Base-by-base conservation (phyloP, 2,888 invertebrate species). In the Lamproptera curius region DNA sequence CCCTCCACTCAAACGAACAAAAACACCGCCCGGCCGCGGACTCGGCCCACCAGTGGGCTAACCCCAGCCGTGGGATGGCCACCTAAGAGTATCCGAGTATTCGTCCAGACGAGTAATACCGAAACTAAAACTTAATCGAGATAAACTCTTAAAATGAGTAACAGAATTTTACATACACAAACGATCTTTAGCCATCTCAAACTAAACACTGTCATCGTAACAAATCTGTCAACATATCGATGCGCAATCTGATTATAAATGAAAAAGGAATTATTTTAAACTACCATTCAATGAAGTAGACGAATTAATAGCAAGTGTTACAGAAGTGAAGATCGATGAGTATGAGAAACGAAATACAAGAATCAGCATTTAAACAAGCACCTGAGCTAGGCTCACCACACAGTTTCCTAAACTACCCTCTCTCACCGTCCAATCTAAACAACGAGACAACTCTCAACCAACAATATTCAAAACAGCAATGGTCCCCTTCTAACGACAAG, bases 1-100 rank as follows among this genome's bases (percentile, higher is more conserved):
- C 84, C 84, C 84, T 84, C 76, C 65, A 72, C 56, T 74, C 76
- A 73, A 75, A 76, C 67, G 70, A 48, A 48, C 42, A 43, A 47
- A 47, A 61, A 55, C 9, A 54, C 59, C 54, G 37, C 38, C 39
- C 26, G 56, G 57, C 55, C 15, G 53, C 54, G 50, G 37, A 26
- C 48, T 42, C n/a, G 4, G 39, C 36, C 37, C 35, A 9, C 41
- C 28, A 16, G 36, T 16, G 44, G 17, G 11, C 38, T 31, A 20
- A 8, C 14, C 10, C 14, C 26, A 36, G 43, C 35, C 13, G 13
- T 10, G 23, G 38, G 34, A 20, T 11, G 11, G 17, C 15, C 17
- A 17, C 16, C 23, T 43, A 35, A 31, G 31, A 20, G 40, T 40
- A 42, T 28, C 17, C 42, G 42, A 42, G 23, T 47, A 42, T 47